phyloP scores from a whole-genome alignment of 2,797 vertebrate species.

The Champsocephalus esox region DNA sequence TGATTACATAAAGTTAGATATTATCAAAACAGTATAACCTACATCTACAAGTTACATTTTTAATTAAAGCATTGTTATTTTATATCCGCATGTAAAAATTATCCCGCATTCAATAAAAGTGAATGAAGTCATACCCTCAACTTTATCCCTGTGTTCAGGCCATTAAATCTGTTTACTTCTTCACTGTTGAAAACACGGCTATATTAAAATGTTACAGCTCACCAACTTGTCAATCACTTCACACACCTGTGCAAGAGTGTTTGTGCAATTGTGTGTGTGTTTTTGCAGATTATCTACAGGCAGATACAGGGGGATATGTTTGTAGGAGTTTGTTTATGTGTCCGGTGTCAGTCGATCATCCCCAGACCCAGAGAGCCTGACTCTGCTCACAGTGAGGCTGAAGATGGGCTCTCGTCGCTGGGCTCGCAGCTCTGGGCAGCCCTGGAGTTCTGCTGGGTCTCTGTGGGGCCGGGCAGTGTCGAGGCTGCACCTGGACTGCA shows the following conservation, averaged over 20 bases:
- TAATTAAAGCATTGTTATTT: background rate
- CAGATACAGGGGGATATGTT: background rate
- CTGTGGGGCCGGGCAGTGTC: constrained; percentile 64
- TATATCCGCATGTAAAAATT: background rate
- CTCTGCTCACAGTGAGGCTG: constrained; percentile 20
- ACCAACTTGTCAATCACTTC: constrained; percentile 65
- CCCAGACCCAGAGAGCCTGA: constrained; percentile 30
- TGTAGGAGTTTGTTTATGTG: background rate
- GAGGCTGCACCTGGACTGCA: constrained; percentile 60
- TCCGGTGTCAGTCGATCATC: constrained; percentile 27
- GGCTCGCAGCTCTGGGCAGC: constrained; percentile 45
- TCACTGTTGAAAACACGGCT: constrained; percentile 45
- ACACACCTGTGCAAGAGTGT: constrained; percentile 32
- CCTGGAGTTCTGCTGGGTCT: constrained; percentile 51
- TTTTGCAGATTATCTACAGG: background rate
- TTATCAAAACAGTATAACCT: background rate
- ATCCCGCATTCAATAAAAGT: background rate
- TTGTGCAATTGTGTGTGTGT: constrained; percentile 13
- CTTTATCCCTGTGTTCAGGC: background rate
- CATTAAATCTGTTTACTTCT: constrained; percentile 63
- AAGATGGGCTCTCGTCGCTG: constrained; percentile 69
- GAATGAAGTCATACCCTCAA: background rate
- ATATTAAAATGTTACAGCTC: constrained; percentile 78
- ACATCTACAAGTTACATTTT: background rate
- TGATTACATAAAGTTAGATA: background rate